A percentile compares a stretch with the other conserved stretches of the same genome.
Evolutionary conservation across 1,140 invertebrate species (phyloP).

Genomic region (Cydia splendana): DNA sequence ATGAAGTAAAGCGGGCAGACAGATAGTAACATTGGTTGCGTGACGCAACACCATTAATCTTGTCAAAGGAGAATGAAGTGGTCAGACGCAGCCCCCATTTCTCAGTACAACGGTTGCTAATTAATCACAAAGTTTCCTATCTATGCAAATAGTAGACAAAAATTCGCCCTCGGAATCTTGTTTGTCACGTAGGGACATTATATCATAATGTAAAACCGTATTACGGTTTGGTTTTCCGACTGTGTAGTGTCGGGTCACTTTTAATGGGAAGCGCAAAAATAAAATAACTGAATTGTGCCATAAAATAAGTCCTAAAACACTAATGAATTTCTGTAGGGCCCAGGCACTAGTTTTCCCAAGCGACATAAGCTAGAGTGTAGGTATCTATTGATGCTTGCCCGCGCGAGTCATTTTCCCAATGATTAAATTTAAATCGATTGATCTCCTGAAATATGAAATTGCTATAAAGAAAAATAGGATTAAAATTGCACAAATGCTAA

Average conservation of each 20-base stretch:
- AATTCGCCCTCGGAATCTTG: slow-evolving; percentile 16
- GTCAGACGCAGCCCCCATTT: slow-evolving; percentile 63
- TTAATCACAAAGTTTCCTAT: slow-evolving; percentile 62
- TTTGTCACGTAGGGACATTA: slow-evolving; percentile 13
- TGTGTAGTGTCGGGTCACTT: neutral
- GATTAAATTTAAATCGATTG: too few species aligned
- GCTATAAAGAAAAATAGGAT: too few species aligned
- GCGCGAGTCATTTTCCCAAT: too few species aligned
- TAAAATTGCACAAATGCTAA: too few species aligned
- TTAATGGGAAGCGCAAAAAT: too few species aligned
- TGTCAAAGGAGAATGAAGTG: slow-evolving; percentile 59
- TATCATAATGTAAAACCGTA: neutral
- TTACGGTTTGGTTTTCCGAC: neutral
- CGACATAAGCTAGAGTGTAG: too few species aligned
- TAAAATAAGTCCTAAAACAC: too few species aligned
- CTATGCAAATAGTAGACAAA: slow-evolving; percentile 50
- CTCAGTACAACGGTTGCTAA: slow-evolving; percentile 52
- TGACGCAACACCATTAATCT: slow-evolving; percentile 58
- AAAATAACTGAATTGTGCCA: too few species aligned
- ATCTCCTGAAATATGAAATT: too few species aligned
- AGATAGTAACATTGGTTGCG: slow-evolving; percentile 43
- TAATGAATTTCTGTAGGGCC: too few species aligned
- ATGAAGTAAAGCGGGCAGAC: slow-evolving; percentile 18
- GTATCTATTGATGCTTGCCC: too few species aligned
- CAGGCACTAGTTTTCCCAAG: too few species aligned